Base-by-base conservation (phyloP, 2,888 invertebrate genomes). In the Limenitis arthemis region DNA sequence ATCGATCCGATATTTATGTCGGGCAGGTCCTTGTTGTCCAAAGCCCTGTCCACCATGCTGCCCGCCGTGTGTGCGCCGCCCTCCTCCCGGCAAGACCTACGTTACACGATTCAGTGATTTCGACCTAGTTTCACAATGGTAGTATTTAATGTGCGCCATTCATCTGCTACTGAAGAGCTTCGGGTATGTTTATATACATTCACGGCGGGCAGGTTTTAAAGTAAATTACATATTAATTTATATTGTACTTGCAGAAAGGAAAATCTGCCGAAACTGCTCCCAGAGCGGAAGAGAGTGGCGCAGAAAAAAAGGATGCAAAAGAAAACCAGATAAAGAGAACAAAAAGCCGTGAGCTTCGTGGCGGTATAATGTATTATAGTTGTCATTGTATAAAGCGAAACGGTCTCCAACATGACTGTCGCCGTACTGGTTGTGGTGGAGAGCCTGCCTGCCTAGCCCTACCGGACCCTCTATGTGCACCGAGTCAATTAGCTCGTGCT, bases 361-460 rank as follows among this genome's bases (percentile, higher is more conserved):
- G 85, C 53, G 87, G 89, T 28, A 72, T 86, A 39, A 82, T 89
- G 75, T 85, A 87, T 65, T 84, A 85, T 53, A 88, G 88, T 60
- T 89, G 89, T 64, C 86, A 88, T 63, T 89, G 89, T 66, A 84
- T 88, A 54, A 88, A 88, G 61, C 85, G 88, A 51, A 89, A 89
- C 61, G 89, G 89, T 28, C 76, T 89, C 33, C 89, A 89, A 65
- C 89, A 89, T 62, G 85, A 87, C 55, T 89, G 89, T 66, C 85
- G 87, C 32, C 79, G 88, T 33, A 83, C 83, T 2, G 86, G 84
- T 32, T 88, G 89, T 60, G 83, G 85, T 47, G 88, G 88, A 7
- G 79, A 86, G 55, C 87, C 88, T 0, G 61, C 83, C 5, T 90
- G 89, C 61, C 65, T 88, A 42, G 75, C 77, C 20, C 69, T 86